Conservation (phyloP, 2,113 vertebrate genomes). For the Haliaeetus leucogaster region DNA sequence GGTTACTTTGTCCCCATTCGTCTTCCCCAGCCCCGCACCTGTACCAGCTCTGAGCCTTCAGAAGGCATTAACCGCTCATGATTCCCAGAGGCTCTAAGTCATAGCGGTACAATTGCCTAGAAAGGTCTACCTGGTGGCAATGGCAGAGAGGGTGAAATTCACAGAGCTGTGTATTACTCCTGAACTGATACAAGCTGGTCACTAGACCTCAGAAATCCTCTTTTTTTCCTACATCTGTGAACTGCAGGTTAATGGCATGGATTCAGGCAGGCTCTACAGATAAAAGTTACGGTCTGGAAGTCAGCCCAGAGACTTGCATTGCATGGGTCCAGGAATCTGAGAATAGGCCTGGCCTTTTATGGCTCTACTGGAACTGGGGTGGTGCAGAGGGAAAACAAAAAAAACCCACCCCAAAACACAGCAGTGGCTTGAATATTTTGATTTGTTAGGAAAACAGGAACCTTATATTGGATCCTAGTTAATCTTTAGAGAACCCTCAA, state of each 20-base stretch:
- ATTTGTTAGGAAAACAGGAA: background rate
- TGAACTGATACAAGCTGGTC: background rate
- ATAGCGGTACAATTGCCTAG: rapidly evolving
- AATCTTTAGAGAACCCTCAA: background rate
- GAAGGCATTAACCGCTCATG: rapidly evolving
- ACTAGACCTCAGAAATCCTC: background rate
- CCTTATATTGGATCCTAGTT: background rate
- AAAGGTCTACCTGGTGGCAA: background rate
- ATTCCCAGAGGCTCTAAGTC: background rate
- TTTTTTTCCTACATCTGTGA: rapidly evolving
- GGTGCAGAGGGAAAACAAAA: background rate
- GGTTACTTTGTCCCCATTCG: rapidly evolving
- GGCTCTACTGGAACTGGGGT: background rate
- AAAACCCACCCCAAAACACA: background rate
- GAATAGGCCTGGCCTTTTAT: background rate
- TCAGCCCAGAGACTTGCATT: background rate
- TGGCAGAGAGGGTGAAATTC: background rate
- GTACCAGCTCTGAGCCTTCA: background rate
- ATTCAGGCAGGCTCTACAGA: background rate
- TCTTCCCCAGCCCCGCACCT: too few species aligned
- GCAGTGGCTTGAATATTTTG: background rate
- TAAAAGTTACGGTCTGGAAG: background rate
- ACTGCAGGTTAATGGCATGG: background rate
- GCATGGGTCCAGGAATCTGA: background rate
- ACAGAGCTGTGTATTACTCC: rapidly evolving